These are phyloP conservation scores for Corythoichthys haematopterus DNA, from an alignment of 2,113 vertebrate genomes.

Conservation along the genomic window DNA sequence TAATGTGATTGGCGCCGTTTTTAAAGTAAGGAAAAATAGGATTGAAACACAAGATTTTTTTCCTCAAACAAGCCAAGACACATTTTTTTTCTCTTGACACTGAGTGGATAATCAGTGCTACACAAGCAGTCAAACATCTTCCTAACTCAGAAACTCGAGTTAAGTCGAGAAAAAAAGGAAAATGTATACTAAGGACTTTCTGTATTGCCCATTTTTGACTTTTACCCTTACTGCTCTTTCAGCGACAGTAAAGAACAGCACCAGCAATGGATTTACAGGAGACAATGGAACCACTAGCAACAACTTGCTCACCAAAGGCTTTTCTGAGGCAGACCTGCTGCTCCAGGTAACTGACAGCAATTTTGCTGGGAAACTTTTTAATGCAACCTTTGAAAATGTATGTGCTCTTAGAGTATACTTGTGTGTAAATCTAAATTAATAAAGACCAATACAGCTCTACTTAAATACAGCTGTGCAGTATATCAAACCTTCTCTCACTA, in stretches of 20 bases:
- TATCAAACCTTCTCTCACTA: neutral
- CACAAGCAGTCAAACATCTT: neutral
- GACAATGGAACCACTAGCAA: constrained; percentile 4
- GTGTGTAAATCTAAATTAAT: neutral
- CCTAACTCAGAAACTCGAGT: neutral
- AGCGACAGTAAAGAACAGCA: constrained; percentile 58
- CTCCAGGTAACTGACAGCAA: constrained; percentile 67
- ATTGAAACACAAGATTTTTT: neutral
- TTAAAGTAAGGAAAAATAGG: neutral
- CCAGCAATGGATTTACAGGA: constrained; percentile 12
- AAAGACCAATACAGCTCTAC: neutral
- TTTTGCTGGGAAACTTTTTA: neutral
- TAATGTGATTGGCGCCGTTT: constrained; percentile 4
- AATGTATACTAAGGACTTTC: neutral
- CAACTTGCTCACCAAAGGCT: neutral
- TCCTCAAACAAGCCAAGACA: constrained; percentile 3
- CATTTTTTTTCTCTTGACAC: neutral
- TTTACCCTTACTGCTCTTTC: constrained; percentile 12
- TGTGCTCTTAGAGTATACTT: neutral
- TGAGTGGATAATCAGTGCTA: neutral
- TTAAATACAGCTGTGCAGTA: no score
- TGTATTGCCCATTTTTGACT: neutral
- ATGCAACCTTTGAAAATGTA: neutral
- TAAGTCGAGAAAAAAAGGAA: no score
- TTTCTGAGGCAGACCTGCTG: constrained; percentile 76